phyloP scores from a whole-genome alignment of 2,888 invertebrate genomes.

The Megamerina dolium region DNA sequence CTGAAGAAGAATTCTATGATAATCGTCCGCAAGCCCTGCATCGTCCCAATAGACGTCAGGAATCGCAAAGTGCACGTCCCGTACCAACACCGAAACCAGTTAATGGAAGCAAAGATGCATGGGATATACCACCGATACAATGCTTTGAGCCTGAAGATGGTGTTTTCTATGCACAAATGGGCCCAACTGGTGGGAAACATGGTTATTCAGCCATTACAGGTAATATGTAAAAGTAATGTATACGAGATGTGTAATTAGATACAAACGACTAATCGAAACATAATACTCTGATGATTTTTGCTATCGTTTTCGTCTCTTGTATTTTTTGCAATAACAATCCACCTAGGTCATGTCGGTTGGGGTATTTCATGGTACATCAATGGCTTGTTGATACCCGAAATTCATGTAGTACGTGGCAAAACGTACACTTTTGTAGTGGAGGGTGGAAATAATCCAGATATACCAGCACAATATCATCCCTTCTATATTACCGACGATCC shows the following conservation, averaged over 20 bases:
- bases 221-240: conserved; percentile 40
- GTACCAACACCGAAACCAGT: conserved; percentile 60
- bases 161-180: conserved; percentile 88
- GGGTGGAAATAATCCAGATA: conserved; percentile 72
- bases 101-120: conserved; percentile 57
- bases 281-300: too few relatives aligned
- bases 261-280: conserved; percentile 9
- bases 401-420: conserved; percentile 79
- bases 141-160: conserved; percentile 88
- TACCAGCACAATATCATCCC: conserved; percentile 82
- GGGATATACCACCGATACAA: conserved; percentile 85
- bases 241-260: neutral
- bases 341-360: conserved; percentile 83
- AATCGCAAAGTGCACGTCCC: conserved; percentile 34
- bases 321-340: neutral
- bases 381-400: conserved; percentile 84
- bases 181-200: conserved; percentile 83
- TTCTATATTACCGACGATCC: conserved; percentile 91
- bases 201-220: conserved; percentile 87
- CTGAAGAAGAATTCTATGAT: conserved; percentile 37
- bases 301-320: conserved; percentile 10
- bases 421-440: conserved; percentile 85
- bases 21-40: conserved; percentile 36
- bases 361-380: conserved; percentile 94
- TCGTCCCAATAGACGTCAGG: conserved; percentile 34